A percentile compares a stretch with the other conserved stretches of the same genome.
phyloP scores from a whole-genome alignment of 2,113 vertebrate genomes.

The Dicentrarchus labrax region DNA sequence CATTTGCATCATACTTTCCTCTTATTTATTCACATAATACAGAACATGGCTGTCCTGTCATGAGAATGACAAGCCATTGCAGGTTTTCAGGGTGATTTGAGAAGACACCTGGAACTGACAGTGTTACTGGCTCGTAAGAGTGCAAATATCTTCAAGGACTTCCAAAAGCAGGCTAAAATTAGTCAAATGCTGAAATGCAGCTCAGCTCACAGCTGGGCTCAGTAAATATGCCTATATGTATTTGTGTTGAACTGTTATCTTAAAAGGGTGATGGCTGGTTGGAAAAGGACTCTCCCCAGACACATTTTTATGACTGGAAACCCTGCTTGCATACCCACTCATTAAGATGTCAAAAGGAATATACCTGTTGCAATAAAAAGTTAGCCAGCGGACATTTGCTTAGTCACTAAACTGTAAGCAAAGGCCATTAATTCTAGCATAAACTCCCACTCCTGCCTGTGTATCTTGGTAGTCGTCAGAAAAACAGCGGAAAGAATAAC shows the following conservation, averaged over 20 bases:
- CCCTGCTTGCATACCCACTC: slow-evolving; percentile 39
- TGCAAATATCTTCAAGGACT: slow-evolving; percentile 28
- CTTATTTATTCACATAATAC: slow-evolving; percentile 23
- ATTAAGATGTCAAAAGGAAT: slow-evolving; percentile 61
- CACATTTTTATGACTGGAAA: slow-evolving; percentile 66
- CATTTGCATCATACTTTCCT: slow-evolving; percentile 33
- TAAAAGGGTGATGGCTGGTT: slow-evolving; percentile 36
- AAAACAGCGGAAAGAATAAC: slow-evolving; percentile 30
- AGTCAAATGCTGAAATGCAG: slow-evolving; percentile 18
- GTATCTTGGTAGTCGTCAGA: slow-evolving; percentile 12
- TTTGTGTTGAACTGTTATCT: slow-evolving; percentile 50
- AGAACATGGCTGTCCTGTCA: slow-evolving; percentile 7
- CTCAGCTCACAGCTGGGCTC: slow-evolving; percentile 28
- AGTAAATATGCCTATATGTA: slow-evolving; percentile 48
- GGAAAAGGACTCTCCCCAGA: slow-evolving; percentile 23
- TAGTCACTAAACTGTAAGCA: slow-evolving; percentile 50
- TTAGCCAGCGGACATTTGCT: slow-evolving; percentile 51
- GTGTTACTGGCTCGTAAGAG: slow-evolving; percentile 17
- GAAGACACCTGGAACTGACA: slow-evolving; percentile 44
- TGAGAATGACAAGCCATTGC: slow-evolving; percentile 13
- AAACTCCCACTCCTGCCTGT: slow-evolving; percentile 1
- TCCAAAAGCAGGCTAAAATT: slow-evolving; percentile 35
- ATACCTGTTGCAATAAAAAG: slow-evolving; percentile 66
- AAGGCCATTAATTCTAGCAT: slow-evolving; percentile 16
- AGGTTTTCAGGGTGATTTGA: slow-evolving; percentile 32